These are phyloP conservation scores for Pseudococcus viburni DNA, from an alignment of 2,888 invertebrate species.

Conservation along the genomic window DNA sequence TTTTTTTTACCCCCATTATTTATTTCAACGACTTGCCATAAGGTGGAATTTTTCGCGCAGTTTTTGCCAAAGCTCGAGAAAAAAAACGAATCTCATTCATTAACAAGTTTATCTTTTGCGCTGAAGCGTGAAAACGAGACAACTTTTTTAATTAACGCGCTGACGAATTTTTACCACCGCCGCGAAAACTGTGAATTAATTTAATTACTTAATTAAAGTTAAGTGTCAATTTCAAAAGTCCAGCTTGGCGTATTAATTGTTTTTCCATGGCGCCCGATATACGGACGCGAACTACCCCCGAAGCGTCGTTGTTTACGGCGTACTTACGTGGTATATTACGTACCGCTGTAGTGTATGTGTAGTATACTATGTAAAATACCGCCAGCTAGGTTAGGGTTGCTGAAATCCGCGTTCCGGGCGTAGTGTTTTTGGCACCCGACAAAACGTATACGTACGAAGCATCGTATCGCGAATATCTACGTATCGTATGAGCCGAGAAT, in stretches of 20 bases:
- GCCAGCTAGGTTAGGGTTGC: background rate
- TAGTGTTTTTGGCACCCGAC: slow-evolving; percentile 15
- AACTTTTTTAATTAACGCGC: slow-evolving; percentile 57
- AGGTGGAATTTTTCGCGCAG: slow-evolving; percentile 12
- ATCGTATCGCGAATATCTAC: too few species aligned
- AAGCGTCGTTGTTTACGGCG: background rate
- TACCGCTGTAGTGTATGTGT: background rate
- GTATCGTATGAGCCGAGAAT: too few species aligned
- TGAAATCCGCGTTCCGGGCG: background rate
- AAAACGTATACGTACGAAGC: background rate
- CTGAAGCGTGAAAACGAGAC: slow-evolving; percentile 46
- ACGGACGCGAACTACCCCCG: background rate
- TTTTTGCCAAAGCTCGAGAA: background rate
- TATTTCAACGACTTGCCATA: background rate
- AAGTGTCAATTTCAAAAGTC: slow-evolving; percentile 52
- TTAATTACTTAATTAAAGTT: slow-evolving; percentile 57
- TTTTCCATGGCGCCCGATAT: slow-evolving; percentile 31
- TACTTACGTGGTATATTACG: background rate
- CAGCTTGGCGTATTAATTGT: slow-evolving; percentile 24
- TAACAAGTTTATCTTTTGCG: slow-evolving; percentile 48
- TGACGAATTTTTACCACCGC: slow-evolving; percentile 20
- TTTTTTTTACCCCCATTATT: background rate
- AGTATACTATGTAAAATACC: background rate
- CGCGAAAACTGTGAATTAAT: slow-evolving; percentile 46
- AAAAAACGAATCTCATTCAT: slow-evolving; percentile 34